Evolutionary conservation across 2,113 vertebrate genomes (phyloP).

Genomic region (Aleadryas rufinucha): DNA sequence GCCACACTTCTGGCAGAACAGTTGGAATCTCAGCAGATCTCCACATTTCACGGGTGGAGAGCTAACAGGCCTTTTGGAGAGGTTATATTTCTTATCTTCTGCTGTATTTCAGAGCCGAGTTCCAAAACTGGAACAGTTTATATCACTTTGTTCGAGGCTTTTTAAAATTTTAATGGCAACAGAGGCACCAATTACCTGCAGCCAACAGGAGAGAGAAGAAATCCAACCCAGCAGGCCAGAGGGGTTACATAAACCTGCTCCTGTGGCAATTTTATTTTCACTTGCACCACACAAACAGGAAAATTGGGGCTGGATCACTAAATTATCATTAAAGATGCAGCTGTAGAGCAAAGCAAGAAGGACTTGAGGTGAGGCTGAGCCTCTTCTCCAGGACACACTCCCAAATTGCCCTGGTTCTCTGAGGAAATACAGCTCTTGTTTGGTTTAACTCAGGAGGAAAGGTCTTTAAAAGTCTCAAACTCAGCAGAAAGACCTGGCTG

Average conservation of each 20-base stretch:
- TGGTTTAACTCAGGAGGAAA: not conserved
- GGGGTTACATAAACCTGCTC: not conserved
- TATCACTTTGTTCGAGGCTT: not conserved
- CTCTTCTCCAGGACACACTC: not conserved
- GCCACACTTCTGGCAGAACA: not conserved
- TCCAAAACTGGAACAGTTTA: not conserved
- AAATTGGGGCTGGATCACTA: not conserved
- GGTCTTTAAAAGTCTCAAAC: not conserved
- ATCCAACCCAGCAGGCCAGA: not conserved
- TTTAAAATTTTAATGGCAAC: not conserved
- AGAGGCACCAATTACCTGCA: not conserved
- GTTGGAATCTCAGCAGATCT: not conserved
- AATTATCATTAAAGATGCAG: not conserved
- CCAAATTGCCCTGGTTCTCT: not conserved
- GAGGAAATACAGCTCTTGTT: not conserved
- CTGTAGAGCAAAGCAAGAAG: not conserved
- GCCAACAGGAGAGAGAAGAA: not conserved
- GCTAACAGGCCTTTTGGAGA: not conserved
- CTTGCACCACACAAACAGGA: not conserved
- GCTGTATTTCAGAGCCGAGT: not conserved
- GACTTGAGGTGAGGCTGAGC: accelerated
- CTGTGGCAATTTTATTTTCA: not conserved
- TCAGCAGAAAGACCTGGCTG: not conserved
- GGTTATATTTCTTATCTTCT: not conserved
- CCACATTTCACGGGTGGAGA: not conserved